Base-by-base conservation (phyloP, 2,113 vertebrate species). In the Silurus asotus region DNA sequence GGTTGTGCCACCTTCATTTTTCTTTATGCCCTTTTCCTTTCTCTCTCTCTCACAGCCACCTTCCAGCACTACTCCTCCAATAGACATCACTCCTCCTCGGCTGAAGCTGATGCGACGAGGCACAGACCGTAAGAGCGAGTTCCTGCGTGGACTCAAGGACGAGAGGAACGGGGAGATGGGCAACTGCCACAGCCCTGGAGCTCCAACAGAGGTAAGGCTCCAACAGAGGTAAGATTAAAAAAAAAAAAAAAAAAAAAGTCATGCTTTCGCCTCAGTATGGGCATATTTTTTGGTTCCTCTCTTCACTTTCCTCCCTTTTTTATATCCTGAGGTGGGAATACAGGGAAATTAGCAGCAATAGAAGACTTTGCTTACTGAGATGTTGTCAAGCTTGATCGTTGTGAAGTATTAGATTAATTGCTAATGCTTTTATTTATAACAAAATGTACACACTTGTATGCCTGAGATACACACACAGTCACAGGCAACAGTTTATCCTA, bases 101-200 rank as follows among this genome's bases (percentile, higher is more conserved):
- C 94, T 99, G 9, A 99, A 98, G 93, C 93, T 99, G 95, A 98
- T 98, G 94, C 96, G 98, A 14, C 96, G 97, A 67, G 96, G 96
- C 92, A 97, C 97, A 0, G 97, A 99, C 92, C 96, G 96, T 65
- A 99, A 99, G 94, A 99, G 97, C 0, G 97, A 99, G 89, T 99
- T 99, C 90, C 94, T 99, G 90, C 97, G 97, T 92, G 93, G 97
- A 86, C 94, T 99, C 89, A 99, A 99, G 92, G 98, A 99, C 88
- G 98, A 97, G 87, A 95, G 96, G 83, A 97, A 97, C 0, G 97
- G 96, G 85, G 97, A 98, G 88, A 93, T 96, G 90, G 93, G 96
- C 4, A 96, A 97, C 92, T 97, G 95, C 94, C 96, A 96, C 93
- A 97, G 97, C 84, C 96, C 95, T 61, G 96, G 96, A 93, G 95